Base-by-base conservation (phyloP, 2,797 vertebrate species). In the Clarias fuscus region DNA sequence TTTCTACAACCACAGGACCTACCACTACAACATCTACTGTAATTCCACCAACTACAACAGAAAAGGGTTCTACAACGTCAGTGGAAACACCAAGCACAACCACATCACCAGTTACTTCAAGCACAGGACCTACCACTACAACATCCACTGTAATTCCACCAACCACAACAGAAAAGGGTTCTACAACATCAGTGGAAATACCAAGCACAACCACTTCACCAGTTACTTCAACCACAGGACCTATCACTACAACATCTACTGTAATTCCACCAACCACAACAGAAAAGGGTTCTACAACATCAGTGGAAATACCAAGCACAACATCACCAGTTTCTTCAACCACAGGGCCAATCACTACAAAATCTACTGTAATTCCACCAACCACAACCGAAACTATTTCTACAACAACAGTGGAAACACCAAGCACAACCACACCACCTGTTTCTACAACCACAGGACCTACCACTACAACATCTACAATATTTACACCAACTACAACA, bases 11-110 rank as follows among this genome's bases (percentile, higher is more conserved):
- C 22, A 18, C 59, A 27, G 30, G 48, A 5, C 13, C 56, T 3
- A 71, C 53, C 13, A 76, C 82, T 10, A 24, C 33, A 79, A 33
- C 7, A 77, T 48, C 82, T 72, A 75, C 87, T 65, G 33, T 22
- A 20, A 75, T 84, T 75, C 1, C 33, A n/a, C 70, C 87, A 67
- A 20, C 85, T 2, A 40, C 22, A 48, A 30, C 30, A 30, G 30
- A 62, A 11, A 33, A 58, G 37, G 22, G 71, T 33, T 37, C 72
- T 56, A 56, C 59, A 56, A 58, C 71, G 30, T 30, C 30, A 30
- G 30, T 1, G 30, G 30, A 30, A 30, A 30, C 30, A 30, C 30
- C 30, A 14, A 68, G 10, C 22, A 61, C 61, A 40, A 53, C 10
- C 7, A 20, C 33, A 33, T 33, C 33, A 33, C 2, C 33, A 5